phyloP scores from a whole-genome alignment of 2,888 invertebrate genomes.

The Trilocha varians region DNA sequence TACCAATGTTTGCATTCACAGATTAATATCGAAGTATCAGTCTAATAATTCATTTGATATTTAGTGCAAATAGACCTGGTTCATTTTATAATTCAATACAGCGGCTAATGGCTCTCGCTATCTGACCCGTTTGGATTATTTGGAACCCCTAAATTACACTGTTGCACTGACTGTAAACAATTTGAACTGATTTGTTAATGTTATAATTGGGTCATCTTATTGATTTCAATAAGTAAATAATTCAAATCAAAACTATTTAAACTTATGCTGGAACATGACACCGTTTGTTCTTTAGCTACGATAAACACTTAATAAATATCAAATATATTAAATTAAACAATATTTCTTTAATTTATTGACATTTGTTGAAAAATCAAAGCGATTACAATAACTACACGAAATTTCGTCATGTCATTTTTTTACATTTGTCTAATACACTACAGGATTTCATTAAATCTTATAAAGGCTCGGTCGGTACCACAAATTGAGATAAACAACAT shows the following conservation, averaged over 20 bases:
- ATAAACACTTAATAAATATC: no score
- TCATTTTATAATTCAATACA: background rate
- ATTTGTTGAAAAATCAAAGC: no score
- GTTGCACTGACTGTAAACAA: slow-evolving; percentile 3
- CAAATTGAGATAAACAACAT: slow-evolving; percentile 36
- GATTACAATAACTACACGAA: no score
- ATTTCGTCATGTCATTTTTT: background rate
- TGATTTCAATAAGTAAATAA: no score
- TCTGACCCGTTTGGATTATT: slow-evolving; percentile 25
- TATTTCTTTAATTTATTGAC: slow-evolving; percentile 9
- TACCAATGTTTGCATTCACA: background rate
- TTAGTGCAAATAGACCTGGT: background rate
- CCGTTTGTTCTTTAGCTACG: no score
- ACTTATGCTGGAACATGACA: no score
- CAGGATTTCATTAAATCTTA: slow-evolving; percentile 12
- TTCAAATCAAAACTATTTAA: no score
- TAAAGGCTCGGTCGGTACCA: slow-evolving; percentile 20
- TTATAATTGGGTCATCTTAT: no score
- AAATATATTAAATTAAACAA: no score
- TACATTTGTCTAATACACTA: slow-evolving; percentile 11
- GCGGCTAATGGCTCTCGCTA: slow-evolving; percentile 14
- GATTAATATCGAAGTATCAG: background rate
- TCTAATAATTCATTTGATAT: background rate
- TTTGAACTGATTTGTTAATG: no score
- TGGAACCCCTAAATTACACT: slow-evolving; percentile 28